A percentile compares a stretch with the other conserved stretches of the same genome.
Evolutionary conservation across 2,113 vertebrate species (phyloP).

Genomic region (Ctenomys sociabilis): DNA sequence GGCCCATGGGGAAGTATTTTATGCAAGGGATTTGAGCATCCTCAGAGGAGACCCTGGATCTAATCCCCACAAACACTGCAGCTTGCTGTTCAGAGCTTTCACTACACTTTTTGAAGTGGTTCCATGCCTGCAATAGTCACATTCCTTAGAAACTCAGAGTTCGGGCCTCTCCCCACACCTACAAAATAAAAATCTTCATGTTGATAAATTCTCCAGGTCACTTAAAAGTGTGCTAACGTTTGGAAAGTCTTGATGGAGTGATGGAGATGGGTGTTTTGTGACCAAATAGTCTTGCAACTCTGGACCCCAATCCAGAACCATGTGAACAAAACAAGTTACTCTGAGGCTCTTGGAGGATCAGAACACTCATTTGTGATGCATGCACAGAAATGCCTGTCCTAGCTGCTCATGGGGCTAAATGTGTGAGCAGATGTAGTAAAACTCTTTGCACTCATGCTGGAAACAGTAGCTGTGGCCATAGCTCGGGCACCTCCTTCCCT

Average conservation of each 20-base stretch:
- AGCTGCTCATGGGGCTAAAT: neutral
- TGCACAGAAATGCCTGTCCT: neutral
- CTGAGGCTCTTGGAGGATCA: neutral
- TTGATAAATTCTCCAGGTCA: neutral
- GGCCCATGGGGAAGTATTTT: neutral
- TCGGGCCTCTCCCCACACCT: neutral
- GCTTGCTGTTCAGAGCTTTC: no score
- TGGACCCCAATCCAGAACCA: neutral
- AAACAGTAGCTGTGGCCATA: no score
- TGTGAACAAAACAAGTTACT: neutral
- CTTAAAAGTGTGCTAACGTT: neutral
- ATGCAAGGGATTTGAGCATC: neutral
- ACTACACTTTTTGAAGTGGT: neutral
- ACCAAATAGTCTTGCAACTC: neutral
- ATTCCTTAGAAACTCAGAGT: neutral
- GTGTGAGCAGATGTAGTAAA: neutral
- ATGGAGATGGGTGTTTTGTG: neutral
- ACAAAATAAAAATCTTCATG: neutral
- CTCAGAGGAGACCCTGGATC: neutral
- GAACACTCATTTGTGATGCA: neutral
- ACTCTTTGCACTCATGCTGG: neutral
- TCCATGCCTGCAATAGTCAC: rapidly evolving
- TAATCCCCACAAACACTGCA: neutral
- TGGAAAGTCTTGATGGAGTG: neutral
- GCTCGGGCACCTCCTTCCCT: no score